Base-by-base conservation (phyloP, 2,888 invertebrate genomes). In the Macropis europaea region DNA sequence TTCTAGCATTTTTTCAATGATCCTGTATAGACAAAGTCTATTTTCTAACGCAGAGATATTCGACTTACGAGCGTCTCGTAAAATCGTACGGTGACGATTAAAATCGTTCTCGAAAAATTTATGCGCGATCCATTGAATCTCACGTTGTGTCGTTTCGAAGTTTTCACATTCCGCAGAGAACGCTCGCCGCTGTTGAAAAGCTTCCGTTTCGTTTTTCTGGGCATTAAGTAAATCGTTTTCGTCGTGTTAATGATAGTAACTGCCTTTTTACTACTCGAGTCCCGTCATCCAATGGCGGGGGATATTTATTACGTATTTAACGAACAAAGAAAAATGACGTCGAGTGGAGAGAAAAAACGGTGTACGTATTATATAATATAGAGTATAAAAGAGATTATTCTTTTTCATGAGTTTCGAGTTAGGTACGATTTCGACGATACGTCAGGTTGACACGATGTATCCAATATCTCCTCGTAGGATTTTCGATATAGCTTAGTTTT, bases 401-500 rank as follows among this genome's bases (percentile, higher is more conserved):
- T 61, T 64, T 66, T 34, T 13, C 9, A 43, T 50, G 48, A 17
- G 56, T 28, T 19, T 30, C 56, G 36, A 22, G 34, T 56, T 53
- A 43, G 69, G 13, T 52, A 59, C 15, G 59, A 38, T 22, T 43
- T 40, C 52, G 40, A 53, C 30, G 36, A 52, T 45, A 38, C 34
- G 47, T 62, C 71, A 52, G 22, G 34, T 48, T 36, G 24, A 43
- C 60, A 50, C 40, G 38, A 57, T 50, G 66, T 67, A 48, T 71
- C 42, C 54, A 40, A 59, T 56, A 54, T 57, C 52, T 63, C 54
- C 28, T 63, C 45, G 53, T 78, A 69, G 76, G n/a, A 73, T 71
- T 77, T 69, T 69, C 68, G 66, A 77, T 43, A 62, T 82, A 82
- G 73, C 68, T 80, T 83, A 77, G 77, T 82, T 82, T 83, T 84